Evolutionary conservation across 2,113 vertebrate species (phyloP).

Genomic region (Dipodomys ordii): DNA sequence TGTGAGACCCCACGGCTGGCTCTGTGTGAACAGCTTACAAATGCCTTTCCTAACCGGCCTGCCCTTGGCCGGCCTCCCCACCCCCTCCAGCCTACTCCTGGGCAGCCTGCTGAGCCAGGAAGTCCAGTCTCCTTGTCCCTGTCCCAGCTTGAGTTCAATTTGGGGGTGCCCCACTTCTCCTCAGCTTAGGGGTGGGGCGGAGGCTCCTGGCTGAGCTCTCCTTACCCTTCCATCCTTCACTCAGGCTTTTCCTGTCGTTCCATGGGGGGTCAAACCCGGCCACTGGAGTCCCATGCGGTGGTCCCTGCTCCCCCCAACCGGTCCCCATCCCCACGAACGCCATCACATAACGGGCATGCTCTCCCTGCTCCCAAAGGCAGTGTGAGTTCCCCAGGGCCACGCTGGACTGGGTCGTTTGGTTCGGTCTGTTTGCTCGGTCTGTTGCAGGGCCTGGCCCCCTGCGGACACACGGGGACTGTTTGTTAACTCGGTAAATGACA

Average conservation of each 20-base stretch:
- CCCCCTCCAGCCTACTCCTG: neutral
- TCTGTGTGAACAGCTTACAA: too few species aligned
- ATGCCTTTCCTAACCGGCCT: too few species aligned
- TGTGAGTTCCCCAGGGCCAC: rapidly evolving
- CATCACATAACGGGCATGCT: too few species aligned
- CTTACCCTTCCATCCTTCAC: neutral
- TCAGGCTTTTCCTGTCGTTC: neutral
- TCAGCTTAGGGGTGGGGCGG: neutral
- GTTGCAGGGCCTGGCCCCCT: neutral
- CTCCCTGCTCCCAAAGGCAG: too few species aligned
- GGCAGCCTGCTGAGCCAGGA: neutral
- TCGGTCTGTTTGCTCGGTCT: neutral
- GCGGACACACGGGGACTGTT: neutral
- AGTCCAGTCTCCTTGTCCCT: neutral
- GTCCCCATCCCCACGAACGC: too few species aligned
- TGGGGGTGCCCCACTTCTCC: too few species aligned
- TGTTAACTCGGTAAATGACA: neutral
- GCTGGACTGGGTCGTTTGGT: neutral
- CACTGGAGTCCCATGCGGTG: rapidly evolving
- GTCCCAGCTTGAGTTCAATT: neutral
- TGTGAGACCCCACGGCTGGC: too few species aligned
- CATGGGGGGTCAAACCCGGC: neutral
- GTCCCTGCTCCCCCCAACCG: too few species aligned
- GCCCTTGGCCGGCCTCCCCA: neutral
- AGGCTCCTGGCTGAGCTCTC: neutral